These are phyloP conservation scores for Cyanoramphus novaezelandiae DNA, from an alignment of 2,113 vertebrate genomes.

Conservation along the genomic window DNA sequence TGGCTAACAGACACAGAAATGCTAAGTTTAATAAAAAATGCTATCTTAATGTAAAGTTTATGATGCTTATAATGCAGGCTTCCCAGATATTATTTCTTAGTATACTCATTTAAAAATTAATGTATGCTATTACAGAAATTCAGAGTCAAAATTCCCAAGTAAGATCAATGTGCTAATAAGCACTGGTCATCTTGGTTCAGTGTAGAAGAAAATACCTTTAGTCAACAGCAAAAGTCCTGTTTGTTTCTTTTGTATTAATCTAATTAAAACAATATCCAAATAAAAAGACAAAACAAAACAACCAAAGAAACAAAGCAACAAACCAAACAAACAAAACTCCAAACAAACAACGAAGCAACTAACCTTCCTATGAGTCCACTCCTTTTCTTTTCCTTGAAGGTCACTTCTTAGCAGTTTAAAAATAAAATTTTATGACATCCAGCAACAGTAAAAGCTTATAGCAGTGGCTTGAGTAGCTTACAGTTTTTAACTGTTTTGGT, in stretches of 20 bases:
- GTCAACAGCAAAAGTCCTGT: background rate
- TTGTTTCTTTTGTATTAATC: background rate
- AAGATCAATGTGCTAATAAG: background rate
- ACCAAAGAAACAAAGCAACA: background rate
- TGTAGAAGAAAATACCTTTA: background rate
- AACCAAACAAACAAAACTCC: background rate
- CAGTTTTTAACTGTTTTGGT: constrained; percentile 3
- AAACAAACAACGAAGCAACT: background rate
- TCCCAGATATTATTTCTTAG: background rate
- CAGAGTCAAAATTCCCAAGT: background rate
- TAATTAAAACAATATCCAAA: background rate
- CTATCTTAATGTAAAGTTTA: background rate
- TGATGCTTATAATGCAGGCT: background rate
- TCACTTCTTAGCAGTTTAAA: background rate
- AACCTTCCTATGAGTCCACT: background rate
- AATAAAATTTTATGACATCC: background rate
- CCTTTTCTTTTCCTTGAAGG: background rate
- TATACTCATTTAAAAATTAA: background rate
- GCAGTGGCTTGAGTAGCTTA: background rate
- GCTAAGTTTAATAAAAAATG: background rate
- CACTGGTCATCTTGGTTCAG: background rate
- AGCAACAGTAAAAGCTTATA: background rate
- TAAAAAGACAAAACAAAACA: background rate
- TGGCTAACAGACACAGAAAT: background rate
- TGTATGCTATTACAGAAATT: background rate